A percentile compares a stretch with the other conserved stretches of the same genome.
phyloP scores from a whole-genome alignment of 2,113 vertebrate genomes.

The Cebus imitator region DNA sequence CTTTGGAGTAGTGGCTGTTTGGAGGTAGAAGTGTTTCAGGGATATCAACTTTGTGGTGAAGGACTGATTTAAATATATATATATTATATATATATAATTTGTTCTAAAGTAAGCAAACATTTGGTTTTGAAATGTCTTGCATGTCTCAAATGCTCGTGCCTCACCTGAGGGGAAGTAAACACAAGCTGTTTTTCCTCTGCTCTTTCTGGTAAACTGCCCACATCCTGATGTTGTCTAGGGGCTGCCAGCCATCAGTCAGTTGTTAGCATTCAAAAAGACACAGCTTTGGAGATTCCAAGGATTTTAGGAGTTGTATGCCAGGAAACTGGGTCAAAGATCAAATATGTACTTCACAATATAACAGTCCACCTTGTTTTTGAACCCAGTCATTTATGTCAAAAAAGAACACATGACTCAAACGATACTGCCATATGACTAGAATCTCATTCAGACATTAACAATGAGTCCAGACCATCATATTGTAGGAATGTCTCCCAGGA shows the following conservation, averaged over 20 bases:
- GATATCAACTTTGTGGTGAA: neutral
- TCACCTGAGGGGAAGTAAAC: neutral
- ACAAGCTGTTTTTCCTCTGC: neutral
- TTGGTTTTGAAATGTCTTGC: neutral
- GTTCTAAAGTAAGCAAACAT: slow-evolving; percentile 5
- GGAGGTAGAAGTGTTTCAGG: neutral
- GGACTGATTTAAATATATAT: neutral
- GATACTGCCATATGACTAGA: neutral
- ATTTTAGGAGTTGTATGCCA: neutral
- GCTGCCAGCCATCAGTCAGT: neutral
- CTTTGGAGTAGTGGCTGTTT: neutral
- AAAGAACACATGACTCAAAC: neutral
- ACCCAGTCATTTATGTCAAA: neutral
- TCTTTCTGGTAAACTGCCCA: neutral
- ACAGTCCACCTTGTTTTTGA: neutral
- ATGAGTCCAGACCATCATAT: neutral
- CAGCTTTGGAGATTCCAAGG: neutral
- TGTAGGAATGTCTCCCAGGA: neutral
- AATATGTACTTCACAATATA: neutral
- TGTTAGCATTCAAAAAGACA: neutral
- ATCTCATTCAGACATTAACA: neutral
- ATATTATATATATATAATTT: neutral
- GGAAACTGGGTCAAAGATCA: neutral
- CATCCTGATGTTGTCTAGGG: neutral
- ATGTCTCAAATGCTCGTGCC: neutral